phyloP scores from a whole-genome alignment of 1,140 invertebrate species.

The Artemia franciscana region DNA sequence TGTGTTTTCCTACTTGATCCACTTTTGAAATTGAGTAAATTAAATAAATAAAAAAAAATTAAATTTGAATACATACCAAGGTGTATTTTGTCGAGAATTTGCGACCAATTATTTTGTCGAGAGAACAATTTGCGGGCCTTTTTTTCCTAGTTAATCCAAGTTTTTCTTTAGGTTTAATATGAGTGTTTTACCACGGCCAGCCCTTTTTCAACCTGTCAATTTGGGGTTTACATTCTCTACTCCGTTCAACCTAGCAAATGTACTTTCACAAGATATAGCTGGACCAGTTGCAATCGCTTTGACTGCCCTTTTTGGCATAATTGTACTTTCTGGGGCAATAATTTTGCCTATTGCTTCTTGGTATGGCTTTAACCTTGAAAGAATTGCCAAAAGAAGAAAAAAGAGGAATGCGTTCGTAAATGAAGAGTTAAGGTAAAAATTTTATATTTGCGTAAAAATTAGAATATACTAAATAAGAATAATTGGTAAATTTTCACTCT shows the following conservation, averaged over 20 bases:
- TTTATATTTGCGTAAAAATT: too few relatives aligned
- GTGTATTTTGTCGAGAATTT: too few relatives aligned
- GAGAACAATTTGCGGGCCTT: too few relatives aligned
- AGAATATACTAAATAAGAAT: too few relatives aligned
- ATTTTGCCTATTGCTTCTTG: neutral
- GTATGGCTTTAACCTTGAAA: neutral
- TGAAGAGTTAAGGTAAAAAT: neutral
- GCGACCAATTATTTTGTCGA: too few relatives aligned
- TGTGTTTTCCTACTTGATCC: too few relatives aligned
- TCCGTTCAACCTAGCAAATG: slow-evolving; percentile 5
- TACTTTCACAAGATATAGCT: slow-evolving; percentile 1
- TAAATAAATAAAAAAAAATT: too few relatives aligned
- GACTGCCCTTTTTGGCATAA: neutral
- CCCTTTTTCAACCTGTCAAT: slow-evolving; percentile 4
- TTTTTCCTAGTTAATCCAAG: too few relatives aligned
- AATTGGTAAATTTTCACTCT: too few relatives aligned
- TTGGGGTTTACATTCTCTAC: slow-evolving; percentile 8
- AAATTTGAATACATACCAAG: too few relatives aligned
- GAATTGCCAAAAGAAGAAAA: neutral
- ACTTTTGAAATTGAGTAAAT: too few relatives aligned
- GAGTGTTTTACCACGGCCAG: neutral
- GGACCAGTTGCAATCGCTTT: slow-evolving; percentile 5
- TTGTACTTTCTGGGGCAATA: neutral
- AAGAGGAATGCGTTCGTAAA: neutral
- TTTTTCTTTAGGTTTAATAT: too few relatives aligned